Percentiles rank a stretch among this genome's conserved stretches.
Evolutionary conservation across 1,140 invertebrate species (phyloP).

Genomic region (Pseudomyrmex pallidus): DNA sequence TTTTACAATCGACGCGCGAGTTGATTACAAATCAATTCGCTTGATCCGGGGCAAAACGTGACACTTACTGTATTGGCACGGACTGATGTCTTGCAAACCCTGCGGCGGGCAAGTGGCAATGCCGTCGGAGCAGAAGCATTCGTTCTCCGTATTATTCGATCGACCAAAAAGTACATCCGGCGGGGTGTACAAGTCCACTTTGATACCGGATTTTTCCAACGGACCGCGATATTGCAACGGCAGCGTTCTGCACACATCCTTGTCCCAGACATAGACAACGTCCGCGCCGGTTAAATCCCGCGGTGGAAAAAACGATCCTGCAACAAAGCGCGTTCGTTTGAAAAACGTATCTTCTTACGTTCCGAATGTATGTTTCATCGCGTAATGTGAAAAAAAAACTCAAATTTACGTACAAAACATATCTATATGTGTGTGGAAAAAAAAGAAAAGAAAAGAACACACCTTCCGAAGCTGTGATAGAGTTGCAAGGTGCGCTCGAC

Average conservation of each 20-base stretch:
- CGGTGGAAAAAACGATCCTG: constrained; percentile 92
- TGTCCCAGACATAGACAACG: constrained; percentile 92
- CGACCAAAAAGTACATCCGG: constrained; percentile 89
- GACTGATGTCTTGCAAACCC: constrained; percentile 94
- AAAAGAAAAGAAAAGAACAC: neutral
- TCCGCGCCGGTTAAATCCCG: constrained; percentile 90
- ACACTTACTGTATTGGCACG: constrained; percentile 92
- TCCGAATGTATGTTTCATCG: neutral
- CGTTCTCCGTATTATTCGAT: constrained; percentile 88
- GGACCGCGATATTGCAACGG: constrained; percentile 90
- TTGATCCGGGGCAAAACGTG: neutral
- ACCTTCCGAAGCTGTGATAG: constrained; percentile 93
- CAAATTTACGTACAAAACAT: too few relatives aligned
- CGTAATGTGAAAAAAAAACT: neutral
- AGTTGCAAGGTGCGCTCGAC: constrained; percentile 91
- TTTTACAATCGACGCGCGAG: too few relatives aligned
- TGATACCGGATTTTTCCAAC: constrained; percentile 89
- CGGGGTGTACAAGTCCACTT: constrained; percentile 90
- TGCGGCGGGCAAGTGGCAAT: constrained; percentile 89
- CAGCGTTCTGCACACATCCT: constrained; percentile 93
- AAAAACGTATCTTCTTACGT: neutral
- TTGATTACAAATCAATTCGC: too few relatives aligned
- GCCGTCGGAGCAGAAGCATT: constrained; percentile 91
- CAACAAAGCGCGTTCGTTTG: neutral
- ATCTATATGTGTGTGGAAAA: too few relatives aligned